A percentile compares a stretch with the other conserved stretches of the same genome.
Evolutionary conservation across 1,140 invertebrate genomes (phyloP).

Genomic region (Pogonomyrmex californicus): DNA sequence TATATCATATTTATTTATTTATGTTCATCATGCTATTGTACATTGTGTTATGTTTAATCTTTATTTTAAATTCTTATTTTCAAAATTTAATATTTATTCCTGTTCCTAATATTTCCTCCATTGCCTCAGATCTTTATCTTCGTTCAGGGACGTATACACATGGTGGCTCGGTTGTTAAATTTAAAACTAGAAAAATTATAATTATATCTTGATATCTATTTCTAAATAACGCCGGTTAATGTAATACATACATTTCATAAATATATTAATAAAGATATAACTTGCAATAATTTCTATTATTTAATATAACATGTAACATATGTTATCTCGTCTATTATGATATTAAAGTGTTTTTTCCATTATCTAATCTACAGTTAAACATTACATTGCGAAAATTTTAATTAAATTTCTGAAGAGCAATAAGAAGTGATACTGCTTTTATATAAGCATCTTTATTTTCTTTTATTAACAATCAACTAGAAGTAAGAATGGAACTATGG

Average conservation of each 20-base stretch:
- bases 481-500: not conserved
- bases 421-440: not conserved
- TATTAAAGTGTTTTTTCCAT: not conserved
- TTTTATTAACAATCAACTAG: not conserved
- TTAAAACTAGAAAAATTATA: not conserved
- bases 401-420: not conserved
- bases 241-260: not conserved
- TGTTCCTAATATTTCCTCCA: no score
- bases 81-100: no score
- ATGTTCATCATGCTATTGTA: no score
- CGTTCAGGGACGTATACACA: no score
- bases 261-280: not conserved
- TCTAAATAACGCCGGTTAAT: not conserved
- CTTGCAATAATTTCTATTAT: not conserved
- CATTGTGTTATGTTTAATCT: no score
- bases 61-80: no score
- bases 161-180: no score
- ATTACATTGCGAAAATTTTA: not conserved
- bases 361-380: conserved; percentile 14
- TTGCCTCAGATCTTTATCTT: no score
- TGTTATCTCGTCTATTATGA: not conserved
- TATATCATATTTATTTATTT: no score
- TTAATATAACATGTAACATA: not conserved
- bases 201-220: not conserved
- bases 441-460: not conserved